phyloP scores from a whole-genome alignment of 2,888 invertebrate species.

The Brachyptera putata region DNA sequence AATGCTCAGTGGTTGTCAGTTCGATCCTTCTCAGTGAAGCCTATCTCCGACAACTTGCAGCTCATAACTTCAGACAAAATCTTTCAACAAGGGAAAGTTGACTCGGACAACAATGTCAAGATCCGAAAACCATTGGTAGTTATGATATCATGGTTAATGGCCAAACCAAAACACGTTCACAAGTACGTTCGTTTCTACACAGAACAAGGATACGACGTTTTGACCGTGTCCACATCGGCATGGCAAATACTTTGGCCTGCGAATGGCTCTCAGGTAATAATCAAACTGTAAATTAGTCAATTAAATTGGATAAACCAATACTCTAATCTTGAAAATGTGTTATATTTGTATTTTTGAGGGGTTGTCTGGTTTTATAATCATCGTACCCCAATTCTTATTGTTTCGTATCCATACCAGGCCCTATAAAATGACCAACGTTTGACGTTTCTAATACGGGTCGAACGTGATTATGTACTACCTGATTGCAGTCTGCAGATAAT shows the following conservation, averaged over 20 bases:
- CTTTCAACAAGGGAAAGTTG: constrained; percentile 19
- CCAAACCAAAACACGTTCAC: constrained; percentile 45
- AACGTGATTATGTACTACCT: too few species aligned
- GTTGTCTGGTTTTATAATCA: too few species aligned
- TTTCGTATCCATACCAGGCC: too few species aligned
- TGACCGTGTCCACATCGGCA: constrained; percentile 45
- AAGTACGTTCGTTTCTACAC: constrained; percentile 48
- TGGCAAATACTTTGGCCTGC: constrained; percentile 47
- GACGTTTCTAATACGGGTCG: too few species aligned
- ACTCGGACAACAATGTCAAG: constrained; percentile 7
- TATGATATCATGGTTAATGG: constrained; percentile 47
- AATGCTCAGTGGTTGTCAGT: too few species aligned
- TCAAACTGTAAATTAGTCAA: too few species aligned
- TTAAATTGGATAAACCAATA: too few species aligned
- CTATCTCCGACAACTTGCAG: constrained; percentile 65
- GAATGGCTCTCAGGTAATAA: constrained; percentile 43
- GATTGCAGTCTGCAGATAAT: too few species aligned
- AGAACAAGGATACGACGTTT: constrained; percentile 47
- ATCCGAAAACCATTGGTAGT: constrained; percentile 42
- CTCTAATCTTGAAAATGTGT: too few species aligned
- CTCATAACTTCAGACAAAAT: constrained; percentile 56
- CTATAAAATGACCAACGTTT: too few species aligned
- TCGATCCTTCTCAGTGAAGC: constrained; percentile 41
- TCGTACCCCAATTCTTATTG: too few species aligned
- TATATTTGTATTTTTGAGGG: too few species aligned